Conservation (phyloP, 2,113 vertebrate species). For the Chrysochloris asiatica region DNA sequence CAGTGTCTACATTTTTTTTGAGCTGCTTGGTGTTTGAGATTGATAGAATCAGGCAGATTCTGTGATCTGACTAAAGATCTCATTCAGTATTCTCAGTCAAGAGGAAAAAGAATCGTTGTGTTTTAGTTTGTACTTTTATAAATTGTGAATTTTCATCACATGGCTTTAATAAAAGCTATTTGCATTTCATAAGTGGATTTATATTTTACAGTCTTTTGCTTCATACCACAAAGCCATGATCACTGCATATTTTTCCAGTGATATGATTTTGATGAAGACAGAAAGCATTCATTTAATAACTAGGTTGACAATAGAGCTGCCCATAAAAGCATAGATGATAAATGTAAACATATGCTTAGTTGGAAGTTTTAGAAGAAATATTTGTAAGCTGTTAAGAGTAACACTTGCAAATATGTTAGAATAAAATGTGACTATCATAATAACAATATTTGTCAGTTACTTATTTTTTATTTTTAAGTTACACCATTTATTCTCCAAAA, state of each 20-base stretch:
- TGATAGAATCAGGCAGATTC: slow-evolving; percentile 11
- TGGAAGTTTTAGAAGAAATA: slow-evolving; percentile 8
- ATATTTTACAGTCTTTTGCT: slow-evolving; percentile 42
- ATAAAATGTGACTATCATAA: slow-evolving; percentile 1
- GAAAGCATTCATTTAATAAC: slow-evolving; percentile 38
- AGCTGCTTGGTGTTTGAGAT: slow-evolving; percentile 41
- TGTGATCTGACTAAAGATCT: slow-evolving; percentile 23
- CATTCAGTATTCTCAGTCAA: slow-evolving; percentile 19
- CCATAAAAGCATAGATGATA: slow-evolving; percentile 22
- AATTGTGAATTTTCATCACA: not conserved
- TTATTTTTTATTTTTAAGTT: slow-evolving; percentile 83
- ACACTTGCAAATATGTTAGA: not conserved
- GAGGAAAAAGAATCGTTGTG: slow-evolving; percentile 34
- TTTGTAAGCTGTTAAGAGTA: not conserved
- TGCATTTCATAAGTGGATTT: slow-evolving; percentile 45
- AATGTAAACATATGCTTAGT: not conserved
- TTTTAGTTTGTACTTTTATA: slow-evolving; percentile 45
- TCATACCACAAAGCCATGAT: not conserved
- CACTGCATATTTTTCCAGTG: not conserved
- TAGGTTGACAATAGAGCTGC: not conserved
- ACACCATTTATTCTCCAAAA: slow-evolving; percentile 97
- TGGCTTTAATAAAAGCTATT: slow-evolving; percentile 17
- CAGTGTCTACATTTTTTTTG: slow-evolving; percentile 17
- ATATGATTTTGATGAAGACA: slow-evolving; percentile 22
- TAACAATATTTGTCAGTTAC: not conserved